Evolutionary conservation across 92 coral and sea anemone species (phyloP).

Genomic region (Anthopleura xanthogrammica): DNA sequence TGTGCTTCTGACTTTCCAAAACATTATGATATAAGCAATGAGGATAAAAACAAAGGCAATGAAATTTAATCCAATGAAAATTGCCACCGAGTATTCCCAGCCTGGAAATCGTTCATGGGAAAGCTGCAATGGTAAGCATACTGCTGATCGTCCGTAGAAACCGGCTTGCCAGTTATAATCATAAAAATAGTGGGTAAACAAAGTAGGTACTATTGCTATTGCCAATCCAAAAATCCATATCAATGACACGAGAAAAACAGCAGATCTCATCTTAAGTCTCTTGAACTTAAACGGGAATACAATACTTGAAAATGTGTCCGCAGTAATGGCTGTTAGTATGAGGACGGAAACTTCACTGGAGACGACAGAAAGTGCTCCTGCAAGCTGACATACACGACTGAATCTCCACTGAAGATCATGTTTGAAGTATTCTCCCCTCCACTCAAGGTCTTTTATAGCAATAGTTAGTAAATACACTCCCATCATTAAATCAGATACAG

Average conservation of each 20-base stretch:
- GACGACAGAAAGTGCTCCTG: no score
- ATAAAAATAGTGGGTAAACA: constrained; percentile 38
- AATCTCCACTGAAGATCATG: constrained; percentile 27
- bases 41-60: constrained; percentile 42
- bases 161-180: constrained; percentile 12
- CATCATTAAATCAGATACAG: constrained; percentile 37
- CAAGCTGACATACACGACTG: no score
- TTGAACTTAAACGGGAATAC: constrained; percentile 43
- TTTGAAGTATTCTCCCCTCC: constrained; percentile 65
- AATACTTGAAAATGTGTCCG: constrained; percentile 49
- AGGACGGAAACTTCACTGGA: no score
- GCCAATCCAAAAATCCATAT: constrained; percentile 46
- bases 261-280: constrained; percentile 23
- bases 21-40: constrained; percentile 44
- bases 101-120: no score
- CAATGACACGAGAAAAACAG: constrained; percentile 24
- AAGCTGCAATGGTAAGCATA: no score
- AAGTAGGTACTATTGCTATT: constrained; percentile 44
- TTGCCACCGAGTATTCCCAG: no score
- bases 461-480: constrained; percentile 27
- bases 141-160: no score
- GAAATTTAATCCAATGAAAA: no score
- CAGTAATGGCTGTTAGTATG: constrained; percentile 21
- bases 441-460: constrained; percentile 48
- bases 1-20: constrained; percentile 29